Base-by-base conservation (phyloP, 2,797 vertebrate genomes). In the Tamandua tetradactyla region DNA sequence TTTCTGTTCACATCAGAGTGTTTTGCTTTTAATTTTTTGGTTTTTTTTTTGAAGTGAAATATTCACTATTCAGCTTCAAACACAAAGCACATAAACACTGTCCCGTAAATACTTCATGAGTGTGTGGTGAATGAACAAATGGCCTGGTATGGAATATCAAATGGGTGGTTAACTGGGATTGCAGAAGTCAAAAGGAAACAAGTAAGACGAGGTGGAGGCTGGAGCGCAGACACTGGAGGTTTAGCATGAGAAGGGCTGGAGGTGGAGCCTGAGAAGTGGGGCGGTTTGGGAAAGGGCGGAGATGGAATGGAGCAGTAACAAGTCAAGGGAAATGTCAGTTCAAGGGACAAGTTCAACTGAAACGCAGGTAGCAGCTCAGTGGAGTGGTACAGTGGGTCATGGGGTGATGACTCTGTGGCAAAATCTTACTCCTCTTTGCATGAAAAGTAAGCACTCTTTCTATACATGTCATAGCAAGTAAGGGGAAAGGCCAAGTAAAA, bases 81-180 rank as follows among this genome's bases (percentile, higher is more conserved):
- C 8, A 27, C 22, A 75, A 72, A 10, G 11, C 11, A 2, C 2
- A 23, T 27, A 27, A 52, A 64, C 68, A 40, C 23, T 27, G 3
- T 14, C 18, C 13, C 37, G 6, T 17, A 23, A 40, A 4, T 57
- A 13, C 32, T 12, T 69, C 22, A 3, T 22, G 72, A 40, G 35
- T 8, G 23, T 13, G 35, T 3, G 30, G 6, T 2, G 12, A 18
- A 5, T 13, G 23, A 42, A 17, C 1, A 8, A 22, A 9, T 1
- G 42, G 42, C 1, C 2, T 0, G 3, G 32, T 18, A 1, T 3
- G 7, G 11, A 3, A 13, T 12, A 6, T n/a, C 3, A 11, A 23
- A 18, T 2, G 32, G 7, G 3, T 23, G 25, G 23, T 4, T 2
- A 0, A 25, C 47, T 9, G 55, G 52, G 42, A 37, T 6, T 18